These are phyloP conservation scores for Mystacides longicornis DNA, from an alignment of 2,888 invertebrate species.

Conservation along the genomic window DNA sequence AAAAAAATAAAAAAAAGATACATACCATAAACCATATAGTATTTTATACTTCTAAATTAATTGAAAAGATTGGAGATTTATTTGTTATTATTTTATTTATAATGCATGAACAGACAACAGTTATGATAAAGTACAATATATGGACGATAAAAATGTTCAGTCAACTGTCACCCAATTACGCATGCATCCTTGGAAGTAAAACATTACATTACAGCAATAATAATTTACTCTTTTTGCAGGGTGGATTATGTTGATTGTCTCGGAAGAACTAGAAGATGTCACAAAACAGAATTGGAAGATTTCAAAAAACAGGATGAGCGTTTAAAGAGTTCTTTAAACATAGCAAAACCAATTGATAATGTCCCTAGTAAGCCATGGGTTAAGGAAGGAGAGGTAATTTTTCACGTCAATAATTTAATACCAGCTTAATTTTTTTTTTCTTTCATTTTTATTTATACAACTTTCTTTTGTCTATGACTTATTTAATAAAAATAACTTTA, in stretches of 20 bases:
- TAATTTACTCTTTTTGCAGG: slow-evolving; percentile 43
- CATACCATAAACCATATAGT: too few species aligned
- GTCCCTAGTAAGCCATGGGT: slow-evolving; percentile 19
- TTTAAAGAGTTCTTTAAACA: slow-evolving; percentile 29
- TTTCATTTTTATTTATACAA: too few species aligned
- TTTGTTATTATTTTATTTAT: too few species aligned
- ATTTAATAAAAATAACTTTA: too few species aligned
- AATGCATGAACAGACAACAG: too few species aligned
- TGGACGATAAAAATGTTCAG: too few species aligned
- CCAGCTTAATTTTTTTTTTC: background rate
- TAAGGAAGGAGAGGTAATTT: slow-evolving; percentile 23
- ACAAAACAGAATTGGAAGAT: slow-evolving; percentile 64
- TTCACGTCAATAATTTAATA: background rate
- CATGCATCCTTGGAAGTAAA: background rate
- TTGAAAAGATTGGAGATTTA: too few species aligned
- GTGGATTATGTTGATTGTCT: slow-evolving; percentile 84
- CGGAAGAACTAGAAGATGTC: slow-evolving; percentile 79
- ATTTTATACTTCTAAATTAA: too few species aligned
- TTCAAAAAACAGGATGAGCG: slow-evolving; percentile 57
- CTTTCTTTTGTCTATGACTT: too few species aligned
- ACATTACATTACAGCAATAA: background rate
- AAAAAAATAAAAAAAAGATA: too few species aligned
- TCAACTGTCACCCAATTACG: too few species aligned
- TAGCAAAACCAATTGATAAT: slow-evolving; percentile 31
- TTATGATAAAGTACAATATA: too few species aligned